Evolutionary conservation across 2,797 vertebrate species (phyloP).

Genomic region (Sebastes goodei): DNA sequence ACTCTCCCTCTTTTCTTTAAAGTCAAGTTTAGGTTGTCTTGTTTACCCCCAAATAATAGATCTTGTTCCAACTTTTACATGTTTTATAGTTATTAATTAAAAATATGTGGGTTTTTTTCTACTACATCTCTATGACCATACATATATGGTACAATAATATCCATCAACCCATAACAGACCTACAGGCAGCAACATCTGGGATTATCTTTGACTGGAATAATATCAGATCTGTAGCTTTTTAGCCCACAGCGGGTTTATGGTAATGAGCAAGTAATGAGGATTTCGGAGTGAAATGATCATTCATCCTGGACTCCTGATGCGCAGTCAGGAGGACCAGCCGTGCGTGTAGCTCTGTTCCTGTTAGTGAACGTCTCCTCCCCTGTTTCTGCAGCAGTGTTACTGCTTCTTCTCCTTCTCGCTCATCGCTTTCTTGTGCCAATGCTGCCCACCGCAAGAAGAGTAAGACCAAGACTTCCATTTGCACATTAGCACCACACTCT

Average conservation of each 20-base stretch:
- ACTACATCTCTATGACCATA: neutral
- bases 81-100: neutral
- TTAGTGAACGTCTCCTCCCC: conserved; percentile 75
- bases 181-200: conserved; percentile 44
- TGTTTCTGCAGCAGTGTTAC: conserved; percentile 80
- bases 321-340: conserved; percentile 72
- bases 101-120: neutral
- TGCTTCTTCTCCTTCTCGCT: conserved; percentile 54
- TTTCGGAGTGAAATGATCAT: conserved; percentile 49
- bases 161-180: conserved; percentile 32
- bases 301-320: conserved; percentile 70
- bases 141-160: conserved; percentile 14
- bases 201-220: neutral
- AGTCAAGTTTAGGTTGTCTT: neutral
- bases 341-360: conserved; percentile 64
- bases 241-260: neutral
- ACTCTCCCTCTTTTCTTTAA: neutral
- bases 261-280: conserved; percentile 25
- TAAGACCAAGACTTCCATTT: conserved; percentile 66
- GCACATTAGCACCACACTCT: conserved; percentile 62
- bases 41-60: no score
- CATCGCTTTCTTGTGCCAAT: conserved; percentile 65
- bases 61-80: neutral
- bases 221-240: neutral
- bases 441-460: conserved; percentile 72